Percentiles rank a stretch among this genome's conserved stretches.
Conservation (phyloP, 2,888 invertebrate genomes). For the Caradrina kadenii region DNA sequence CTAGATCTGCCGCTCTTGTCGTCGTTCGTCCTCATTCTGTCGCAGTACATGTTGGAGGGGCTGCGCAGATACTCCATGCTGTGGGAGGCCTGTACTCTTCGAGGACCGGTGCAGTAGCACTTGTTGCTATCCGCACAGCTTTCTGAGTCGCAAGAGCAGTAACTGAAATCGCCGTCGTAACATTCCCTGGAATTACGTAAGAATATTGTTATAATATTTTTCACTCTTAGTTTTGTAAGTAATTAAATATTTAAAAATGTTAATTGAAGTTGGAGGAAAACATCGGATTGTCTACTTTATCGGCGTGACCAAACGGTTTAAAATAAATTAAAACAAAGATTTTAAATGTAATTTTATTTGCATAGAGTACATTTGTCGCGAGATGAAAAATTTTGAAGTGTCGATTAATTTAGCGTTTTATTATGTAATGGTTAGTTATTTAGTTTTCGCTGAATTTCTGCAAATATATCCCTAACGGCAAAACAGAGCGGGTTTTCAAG, state of each 20-base stretch:
- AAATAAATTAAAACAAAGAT: too few relatives aligned
- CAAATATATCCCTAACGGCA: too few relatives aligned
- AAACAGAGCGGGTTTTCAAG: too few relatives aligned
- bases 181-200: conserved; percentile 77
- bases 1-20: conserved; percentile 79
- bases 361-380: too few relatives aligned
- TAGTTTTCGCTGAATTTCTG: too few relatives aligned
- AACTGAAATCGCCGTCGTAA: conserved; percentile 86
- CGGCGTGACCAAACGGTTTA: too few relatives aligned
- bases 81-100: conserved; percentile 80
- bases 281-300: too few relatives aligned
- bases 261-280: too few relatives aligned
- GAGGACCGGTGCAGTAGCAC: conserved; percentile 93
- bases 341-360: too few relatives aligned
- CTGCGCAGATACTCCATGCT: conserved; percentile 90
- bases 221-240: not conserved
- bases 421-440: too few relatives aligned
- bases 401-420: too few relatives aligned
- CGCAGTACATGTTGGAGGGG: conserved; percentile 83
- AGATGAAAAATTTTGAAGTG: too few relatives aligned
- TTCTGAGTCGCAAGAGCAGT: conserved; percentile 96
- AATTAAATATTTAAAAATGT: not conserved
- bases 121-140: conserved; percentile 97
- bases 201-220: not conserved
- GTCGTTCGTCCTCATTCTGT: conserved; percentile 82